phyloP scores from a whole-genome alignment of 2,113 vertebrate genomes.

The Narcine bancroftii region DNA sequence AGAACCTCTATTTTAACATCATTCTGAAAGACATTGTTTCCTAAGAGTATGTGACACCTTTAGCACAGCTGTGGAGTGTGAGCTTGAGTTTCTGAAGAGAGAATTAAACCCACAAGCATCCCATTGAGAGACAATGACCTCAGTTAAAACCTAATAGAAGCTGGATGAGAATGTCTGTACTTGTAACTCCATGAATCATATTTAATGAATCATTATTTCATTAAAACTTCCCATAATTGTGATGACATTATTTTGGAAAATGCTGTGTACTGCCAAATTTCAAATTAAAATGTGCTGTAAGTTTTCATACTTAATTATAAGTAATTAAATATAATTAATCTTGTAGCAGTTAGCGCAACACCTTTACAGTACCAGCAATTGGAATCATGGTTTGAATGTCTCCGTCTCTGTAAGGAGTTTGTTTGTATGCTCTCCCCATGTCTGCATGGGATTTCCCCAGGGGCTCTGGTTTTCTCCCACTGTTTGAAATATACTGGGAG shows the following conservation, averaged over 20 bases:
- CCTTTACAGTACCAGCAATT: no score
- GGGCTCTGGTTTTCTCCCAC: no score
- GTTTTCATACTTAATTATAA: no score
- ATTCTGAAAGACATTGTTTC: neutral
- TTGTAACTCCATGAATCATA: neutral
- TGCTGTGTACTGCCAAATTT: no score
- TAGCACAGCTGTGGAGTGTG: neutral
- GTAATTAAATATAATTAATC: no score
- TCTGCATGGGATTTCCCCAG: no score
- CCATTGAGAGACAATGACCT: neutral
- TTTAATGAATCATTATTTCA: neutral
- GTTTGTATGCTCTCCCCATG: no score
- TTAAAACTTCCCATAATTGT: neutral
- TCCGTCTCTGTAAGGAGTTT: no score
- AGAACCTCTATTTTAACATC: neutral
- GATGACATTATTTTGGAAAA: neutral
- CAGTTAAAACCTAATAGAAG: neutral
- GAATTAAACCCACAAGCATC: neutral
- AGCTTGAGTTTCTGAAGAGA: neutral
- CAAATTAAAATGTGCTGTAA: no score
- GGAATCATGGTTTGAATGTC: no score
- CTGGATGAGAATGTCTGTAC: neutral
- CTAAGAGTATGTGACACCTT: neutral
- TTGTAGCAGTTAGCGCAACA: no score
- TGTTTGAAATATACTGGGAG: no score